Conservation (phyloP, 2,797 vertebrate species). For the Loris lydekkerianus region DNA sequence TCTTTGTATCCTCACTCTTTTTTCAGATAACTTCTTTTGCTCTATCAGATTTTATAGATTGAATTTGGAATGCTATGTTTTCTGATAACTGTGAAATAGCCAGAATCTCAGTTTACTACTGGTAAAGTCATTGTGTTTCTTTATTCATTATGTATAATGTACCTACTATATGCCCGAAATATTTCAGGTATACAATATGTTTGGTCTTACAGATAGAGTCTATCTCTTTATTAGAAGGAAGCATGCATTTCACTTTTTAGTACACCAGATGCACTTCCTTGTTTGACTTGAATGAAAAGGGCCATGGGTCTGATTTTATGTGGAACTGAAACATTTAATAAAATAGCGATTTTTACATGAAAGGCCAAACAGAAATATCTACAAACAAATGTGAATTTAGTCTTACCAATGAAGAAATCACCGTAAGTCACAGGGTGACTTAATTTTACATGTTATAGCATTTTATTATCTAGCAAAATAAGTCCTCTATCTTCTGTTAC, state of each 20-base stretch:
- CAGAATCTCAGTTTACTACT: constrained; percentile 51
- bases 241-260: background rate
- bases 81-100: constrained; percentile 33
- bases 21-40: constrained; percentile 51
- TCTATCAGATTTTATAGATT: constrained; percentile 48
- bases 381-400: constrained; percentile 43
- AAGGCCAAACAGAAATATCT: constrained; percentile 37
- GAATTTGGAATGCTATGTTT: constrained; percentile 60
- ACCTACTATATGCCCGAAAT: background rate
- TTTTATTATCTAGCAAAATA: constrained; percentile 67
- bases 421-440: background rate
- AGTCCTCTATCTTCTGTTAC: constrained; percentile 52
- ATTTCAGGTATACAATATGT: background rate
- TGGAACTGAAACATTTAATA: constrained; percentile 17
- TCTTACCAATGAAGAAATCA: constrained; percentile 52
- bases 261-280: background rate
- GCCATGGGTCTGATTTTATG: constrained; percentile 9
- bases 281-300: constrained; percentile 43
- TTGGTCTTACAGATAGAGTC: constrained; percentile 44
- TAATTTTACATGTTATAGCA: background rate
- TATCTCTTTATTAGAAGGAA: constrained; percentile 48
- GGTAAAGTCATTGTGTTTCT: background rate
- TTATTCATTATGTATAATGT: background rate
- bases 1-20: background rate
- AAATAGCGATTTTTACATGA: background rate